phyloP scores from a whole-genome alignment of 2,888 invertebrate species.

The Caenorhabditis sp. region DNA sequence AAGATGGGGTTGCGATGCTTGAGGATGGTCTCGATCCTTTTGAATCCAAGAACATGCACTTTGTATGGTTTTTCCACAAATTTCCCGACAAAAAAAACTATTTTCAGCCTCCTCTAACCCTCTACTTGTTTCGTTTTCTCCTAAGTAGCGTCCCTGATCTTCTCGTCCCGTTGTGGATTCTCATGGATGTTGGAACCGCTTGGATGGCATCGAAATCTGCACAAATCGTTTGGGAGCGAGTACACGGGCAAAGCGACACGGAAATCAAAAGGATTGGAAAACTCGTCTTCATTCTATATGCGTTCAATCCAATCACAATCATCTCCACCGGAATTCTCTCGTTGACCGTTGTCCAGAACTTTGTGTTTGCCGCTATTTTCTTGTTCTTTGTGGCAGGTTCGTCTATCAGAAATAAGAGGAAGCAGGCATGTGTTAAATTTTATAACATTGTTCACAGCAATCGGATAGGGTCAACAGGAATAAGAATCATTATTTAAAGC shows the following conservation, averaged over 20 bases:
- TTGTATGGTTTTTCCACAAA: slow-evolving; percentile 17
- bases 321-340: slow-evolving; percentile 75
- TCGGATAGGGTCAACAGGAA: no score
- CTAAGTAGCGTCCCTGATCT: slow-evolving; percentile 7
- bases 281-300: slow-evolving; percentile 73
- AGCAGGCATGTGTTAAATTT: neutral
- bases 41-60: slow-evolving; percentile 48
- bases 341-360: slow-evolving; percentile 74
- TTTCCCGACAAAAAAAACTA: no score
- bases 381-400: slow-evolving; percentile 54
- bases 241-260: neutral
- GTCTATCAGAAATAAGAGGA: neutral
- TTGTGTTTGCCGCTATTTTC: slow-evolving; percentile 67
- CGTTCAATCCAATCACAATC: slow-evolving; percentile 81
- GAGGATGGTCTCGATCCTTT: slow-evolving; percentile 63
- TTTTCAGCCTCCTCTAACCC: slow-evolving; percentile 48
- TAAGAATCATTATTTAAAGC: no score
- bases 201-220: slow-evolving; percentile 32
- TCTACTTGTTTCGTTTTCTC: slow-evolving; percentile 41
- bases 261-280: neutral
- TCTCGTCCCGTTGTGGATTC: slow-evolving; percentile 38
- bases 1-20: slow-evolving; percentile 63
- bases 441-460: no score
- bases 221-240: slow-evolving; percentile 14
- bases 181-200: slow-evolving; percentile 49